These are phyloP conservation scores for Neomonachus schauinslandi DNA, from an alignment of 2,113 vertebrate species.

Conservation along the genomic window DNA sequence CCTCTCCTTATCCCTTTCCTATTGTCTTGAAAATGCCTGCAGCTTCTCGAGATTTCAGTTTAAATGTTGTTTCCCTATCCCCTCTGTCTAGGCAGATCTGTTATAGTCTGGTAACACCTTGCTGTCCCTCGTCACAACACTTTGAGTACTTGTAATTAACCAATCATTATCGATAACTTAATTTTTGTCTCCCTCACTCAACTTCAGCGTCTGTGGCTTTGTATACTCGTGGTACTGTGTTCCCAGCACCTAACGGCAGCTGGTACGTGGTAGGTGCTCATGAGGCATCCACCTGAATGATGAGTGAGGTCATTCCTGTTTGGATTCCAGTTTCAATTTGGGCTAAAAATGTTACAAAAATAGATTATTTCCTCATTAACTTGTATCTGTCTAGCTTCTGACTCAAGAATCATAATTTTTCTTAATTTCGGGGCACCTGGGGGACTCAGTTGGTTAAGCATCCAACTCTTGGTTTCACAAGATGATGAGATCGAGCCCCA, in stretches of 20 bases:
- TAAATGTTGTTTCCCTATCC: background rate
- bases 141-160: background rate
- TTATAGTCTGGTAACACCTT: background rate
- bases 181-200: background rate
- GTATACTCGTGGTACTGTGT: background rate
- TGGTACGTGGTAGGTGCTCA: background rate
- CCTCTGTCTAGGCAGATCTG: background rate
- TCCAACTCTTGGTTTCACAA: background rate
- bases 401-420: background rate
- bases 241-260: too few species aligned
- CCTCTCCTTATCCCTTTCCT: background rate
- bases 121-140: background rate
- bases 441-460: background rate
- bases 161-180: background rate
- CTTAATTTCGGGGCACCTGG: background rate
- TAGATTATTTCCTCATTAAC: background rate
- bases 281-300: background rate
- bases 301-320: background rate
- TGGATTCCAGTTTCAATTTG: background rate
- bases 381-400: background rate
- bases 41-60: background rate
- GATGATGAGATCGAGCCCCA: background rate
- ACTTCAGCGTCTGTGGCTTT: background rate
- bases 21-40: background rate
- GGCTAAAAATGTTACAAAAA: background rate